phyloP scores from a whole-genome alignment of 1,140 invertebrate genomes.

The Acyrthosiphon pisum region DNA sequence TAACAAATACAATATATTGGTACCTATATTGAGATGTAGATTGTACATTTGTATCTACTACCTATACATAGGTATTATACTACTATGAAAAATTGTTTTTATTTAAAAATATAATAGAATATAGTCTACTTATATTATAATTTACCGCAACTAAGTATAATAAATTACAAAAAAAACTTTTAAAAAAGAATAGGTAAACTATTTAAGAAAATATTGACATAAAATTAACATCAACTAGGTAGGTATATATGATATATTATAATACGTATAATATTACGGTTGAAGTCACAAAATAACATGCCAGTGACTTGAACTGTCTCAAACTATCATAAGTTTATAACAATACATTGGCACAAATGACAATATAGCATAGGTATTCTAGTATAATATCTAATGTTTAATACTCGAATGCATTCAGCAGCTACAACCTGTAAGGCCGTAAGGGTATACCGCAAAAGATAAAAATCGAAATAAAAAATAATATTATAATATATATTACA shows the following conservation, averaged over 20 bases:
- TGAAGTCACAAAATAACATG: slow-evolving; percentile 1
- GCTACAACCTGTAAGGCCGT: background rate
- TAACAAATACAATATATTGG: too few relatives aligned
- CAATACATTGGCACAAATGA: background rate
- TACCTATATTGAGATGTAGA: too few relatives aligned
- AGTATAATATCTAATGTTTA: background rate
- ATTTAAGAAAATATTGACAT: background rate
- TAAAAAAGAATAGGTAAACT: background rate
- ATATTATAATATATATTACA: background rate
- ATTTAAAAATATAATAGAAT: background rate
- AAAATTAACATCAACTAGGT: background rate
- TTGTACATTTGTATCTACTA: too few relatives aligned
- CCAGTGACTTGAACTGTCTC: background rate
- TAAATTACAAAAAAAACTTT: background rate
- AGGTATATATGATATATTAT: background rate
- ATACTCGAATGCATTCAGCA: background rate
- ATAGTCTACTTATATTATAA: too few relatives aligned
- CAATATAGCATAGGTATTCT: background rate
- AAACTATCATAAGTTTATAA: background rate
- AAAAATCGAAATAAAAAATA: background rate
- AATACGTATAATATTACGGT: background rate
- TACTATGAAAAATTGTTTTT: background rate
- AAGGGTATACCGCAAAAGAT: background rate
- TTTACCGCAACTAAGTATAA: background rate
- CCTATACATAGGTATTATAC: too few relatives aligned